Conservation (phyloP, 23 tunicate species). For the Halocynthia roretzi region DNA sequence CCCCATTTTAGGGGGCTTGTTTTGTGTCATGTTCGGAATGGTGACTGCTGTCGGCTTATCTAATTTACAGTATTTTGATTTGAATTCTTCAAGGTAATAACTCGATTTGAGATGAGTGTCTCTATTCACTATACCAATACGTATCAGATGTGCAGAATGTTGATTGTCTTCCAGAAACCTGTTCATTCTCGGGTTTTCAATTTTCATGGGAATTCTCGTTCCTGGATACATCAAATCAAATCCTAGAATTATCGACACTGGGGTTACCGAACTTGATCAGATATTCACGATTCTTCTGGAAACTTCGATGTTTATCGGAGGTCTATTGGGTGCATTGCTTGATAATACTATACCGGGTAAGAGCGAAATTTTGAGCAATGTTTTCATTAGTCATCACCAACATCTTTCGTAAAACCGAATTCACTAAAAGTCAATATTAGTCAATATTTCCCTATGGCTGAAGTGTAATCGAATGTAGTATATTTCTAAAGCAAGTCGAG, state of each 20-base stretch:
- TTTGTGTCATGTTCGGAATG: slow-evolving; percentile 86
- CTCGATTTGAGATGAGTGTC: neutral
- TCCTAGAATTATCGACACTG: slow-evolving; percentile 46
- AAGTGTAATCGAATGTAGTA: too few species aligned
- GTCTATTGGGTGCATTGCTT: slow-evolving; percentile 45
- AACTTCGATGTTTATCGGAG: slow-evolving; percentile 64
- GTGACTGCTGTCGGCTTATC: slow-evolving; percentile 75
- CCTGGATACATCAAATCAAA: slow-evolving; percentile 65
- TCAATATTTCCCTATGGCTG: too few species aligned
- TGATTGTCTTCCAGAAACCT: slow-evolving; percentile 37
- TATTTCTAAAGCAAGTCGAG: neutral
- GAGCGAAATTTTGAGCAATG: neutral
- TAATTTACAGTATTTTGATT: slow-evolving; percentile 69
- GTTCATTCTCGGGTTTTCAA: slow-evolving; percentile 56
- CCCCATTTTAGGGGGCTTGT: slow-evolving; percentile 89
- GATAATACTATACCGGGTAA: slow-evolving; percentile 80
- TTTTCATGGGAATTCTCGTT: slow-evolving; percentile 50
- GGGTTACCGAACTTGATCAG: slow-evolving; percentile 43
- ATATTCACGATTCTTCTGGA: slow-evolving; percentile 52
- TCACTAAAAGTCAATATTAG: too few species aligned
- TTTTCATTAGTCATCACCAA: neutral
- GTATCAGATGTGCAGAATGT: neutral
- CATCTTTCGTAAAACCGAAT: too few species aligned
- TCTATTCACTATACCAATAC: neutral
- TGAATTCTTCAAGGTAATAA: slow-evolving; percentile 62